These are phyloP conservation scores for Falco cherrug DNA, from an alignment of 2,797 vertebrate species.

Conservation along the genomic window DNA sequence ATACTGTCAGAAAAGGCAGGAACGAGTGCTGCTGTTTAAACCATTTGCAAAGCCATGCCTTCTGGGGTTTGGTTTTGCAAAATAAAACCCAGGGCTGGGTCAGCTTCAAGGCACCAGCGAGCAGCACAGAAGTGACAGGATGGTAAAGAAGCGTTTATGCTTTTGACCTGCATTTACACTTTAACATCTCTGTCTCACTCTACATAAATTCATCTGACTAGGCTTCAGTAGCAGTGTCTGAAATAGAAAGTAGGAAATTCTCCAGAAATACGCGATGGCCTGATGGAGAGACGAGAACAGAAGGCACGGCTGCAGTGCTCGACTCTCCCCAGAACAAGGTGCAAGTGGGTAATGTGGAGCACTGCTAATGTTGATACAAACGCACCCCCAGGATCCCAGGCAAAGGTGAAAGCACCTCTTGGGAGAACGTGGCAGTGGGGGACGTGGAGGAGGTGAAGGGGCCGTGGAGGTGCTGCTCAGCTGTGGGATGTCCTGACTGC, in stretches of 20 bases:
- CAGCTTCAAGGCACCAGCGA: not conserved
- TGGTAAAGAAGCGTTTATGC: not conserved
- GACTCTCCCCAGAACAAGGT: no score
- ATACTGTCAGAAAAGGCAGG: not conserved
- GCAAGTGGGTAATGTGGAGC: not conserved
- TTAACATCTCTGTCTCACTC: not conserved
- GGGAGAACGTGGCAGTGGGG: not conserved
- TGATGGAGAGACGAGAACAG: not conserved
- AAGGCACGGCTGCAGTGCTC: not conserved
- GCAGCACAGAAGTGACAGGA: not conserved
- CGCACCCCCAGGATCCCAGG: not conserved
- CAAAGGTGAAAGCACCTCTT: not conserved
- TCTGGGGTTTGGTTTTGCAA: not conserved
- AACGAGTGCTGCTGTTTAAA: not conserved
- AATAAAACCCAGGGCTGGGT: not conserved
- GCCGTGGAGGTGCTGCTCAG: not conserved
- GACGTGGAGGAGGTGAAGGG: not conserved
- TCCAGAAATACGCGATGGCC: not conserved
- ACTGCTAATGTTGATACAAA: not conserved
- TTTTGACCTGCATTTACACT: not conserved
- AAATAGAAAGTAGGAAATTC: not conserved
- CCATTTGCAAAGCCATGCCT: not conserved
- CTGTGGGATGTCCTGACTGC: no score
- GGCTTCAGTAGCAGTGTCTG: not conserved
- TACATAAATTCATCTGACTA: not conserved